Base-by-base conservation (phyloP, 2,113 vertebrate genomes). In the Brachyhypopomus occidentalis region DNA sequence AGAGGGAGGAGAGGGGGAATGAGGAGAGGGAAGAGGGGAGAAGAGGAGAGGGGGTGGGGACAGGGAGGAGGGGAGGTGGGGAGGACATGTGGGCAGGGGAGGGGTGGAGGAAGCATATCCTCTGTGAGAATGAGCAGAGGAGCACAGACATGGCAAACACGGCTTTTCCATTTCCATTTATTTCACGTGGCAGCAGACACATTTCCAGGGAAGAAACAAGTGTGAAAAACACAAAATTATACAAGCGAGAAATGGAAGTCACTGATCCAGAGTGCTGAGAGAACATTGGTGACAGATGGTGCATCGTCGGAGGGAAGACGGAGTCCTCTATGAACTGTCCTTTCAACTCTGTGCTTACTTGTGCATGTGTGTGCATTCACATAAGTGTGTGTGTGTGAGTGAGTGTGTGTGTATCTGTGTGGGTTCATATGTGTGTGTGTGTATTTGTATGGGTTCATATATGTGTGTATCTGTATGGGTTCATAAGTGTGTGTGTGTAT, bases 271-370 rank as follows among this genome's bases (percentile, higher is more conserved):
- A 89, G 84, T 86, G 75, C 17, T 70, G 79, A 87, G 89, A 90
- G 90, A 89, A 86, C 87, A 83, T 88, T 90, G 87, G 88, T 90
- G 90, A 91, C 88, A 64, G 87, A 90, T 91, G 89, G 91, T 90
- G 87, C 80, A 90, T 90, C 84, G 84, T 89, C 86, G 87, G 19
- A 78, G 78, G 84, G 79, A 87, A 84, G 86, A 87, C 86, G 69
- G 56, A 72, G 59, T 34, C 80, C 77, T 87, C 67, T 71, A 72
- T 70, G 71, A 63, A 72, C 67, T 80, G 58, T 82, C 84, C 81
- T 80, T 84, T 83, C 60, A 86, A 30, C 30, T 30, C 30, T 30
- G 30, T 30, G 30, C 30, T 30, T 30, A 30, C 30, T 30, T 79
- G 71, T 87, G 66, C 83, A 83, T 84, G 27, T 63, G 17, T 79